These are phyloP conservation scores for Andrena fulva DNA, from an alignment of 2,888 invertebrate species.

Conservation along the genomic window DNA sequence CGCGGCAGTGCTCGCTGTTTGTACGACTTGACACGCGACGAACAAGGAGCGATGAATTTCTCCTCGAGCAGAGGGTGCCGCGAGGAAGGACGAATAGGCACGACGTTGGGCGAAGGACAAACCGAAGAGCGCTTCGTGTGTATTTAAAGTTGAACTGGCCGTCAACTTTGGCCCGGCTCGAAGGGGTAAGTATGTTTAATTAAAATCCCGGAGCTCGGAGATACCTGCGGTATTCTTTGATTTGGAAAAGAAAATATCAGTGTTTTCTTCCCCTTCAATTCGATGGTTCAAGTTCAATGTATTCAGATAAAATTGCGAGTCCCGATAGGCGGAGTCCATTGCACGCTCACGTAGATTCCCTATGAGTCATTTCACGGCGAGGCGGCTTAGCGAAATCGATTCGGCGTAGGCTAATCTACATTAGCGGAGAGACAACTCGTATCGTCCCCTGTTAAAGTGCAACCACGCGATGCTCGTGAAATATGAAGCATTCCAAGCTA, in stretches of 20 bases:
- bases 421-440: slow-evolving; percentile 11
- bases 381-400: slow-evolving; percentile 51
- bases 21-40: not conserved
- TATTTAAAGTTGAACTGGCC: slow-evolving; percentile 7
- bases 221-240: too few relatives aligned
- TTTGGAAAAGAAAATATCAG: too few relatives aligned
- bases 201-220: not conserved
- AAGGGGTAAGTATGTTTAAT: slow-evolving; percentile 22
- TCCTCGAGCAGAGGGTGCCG: slow-evolving; percentile 20
- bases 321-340: slow-evolving; percentile 11
- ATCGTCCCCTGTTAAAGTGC: slow-evolving; percentile 28
- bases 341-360: slow-evolving; percentile 43
- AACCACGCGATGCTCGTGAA: slow-evolving; percentile 7
- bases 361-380: slow-evolving; percentile 47
- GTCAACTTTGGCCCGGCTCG: too few relatives aligned
- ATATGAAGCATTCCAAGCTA: slow-evolving; percentile 3
- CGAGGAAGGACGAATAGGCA: not conserved
- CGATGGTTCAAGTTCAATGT: not conserved
- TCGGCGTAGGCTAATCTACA: slow-evolving; percentile 47
- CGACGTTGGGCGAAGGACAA: not conserved
- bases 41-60: slow-evolving; percentile 36
- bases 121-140: slow-evolving; percentile 29
- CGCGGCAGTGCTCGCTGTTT: slow-evolving; percentile 3
- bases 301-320: not conserved
- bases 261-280: not conserved